A percentile compares a stretch with the other conserved stretches of the same genome.
phyloP scores from a whole-genome alignment of 2,113 vertebrate species.

The Laticauda colubrina region DNA sequence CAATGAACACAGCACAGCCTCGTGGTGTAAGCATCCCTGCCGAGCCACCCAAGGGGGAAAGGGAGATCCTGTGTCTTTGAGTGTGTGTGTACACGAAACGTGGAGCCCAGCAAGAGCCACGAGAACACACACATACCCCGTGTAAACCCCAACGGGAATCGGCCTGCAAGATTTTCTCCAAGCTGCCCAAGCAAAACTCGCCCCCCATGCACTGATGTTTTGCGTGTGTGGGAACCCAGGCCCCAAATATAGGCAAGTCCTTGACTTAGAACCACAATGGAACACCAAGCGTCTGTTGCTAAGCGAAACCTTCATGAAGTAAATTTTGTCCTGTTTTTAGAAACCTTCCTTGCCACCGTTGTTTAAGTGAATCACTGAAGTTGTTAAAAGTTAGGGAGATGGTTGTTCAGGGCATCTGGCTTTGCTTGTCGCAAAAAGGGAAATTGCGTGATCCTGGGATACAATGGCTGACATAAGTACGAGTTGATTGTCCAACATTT shows the following conservation, averaged over 20 bases:
- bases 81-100: neutral
- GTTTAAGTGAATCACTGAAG: neutral
- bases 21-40: neutral
- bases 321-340: neutral
- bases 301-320: neutral
- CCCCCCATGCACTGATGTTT: rapidly evolving
- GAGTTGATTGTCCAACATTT: neutral
- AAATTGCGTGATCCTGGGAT: neutral
- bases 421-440: too few relatives aligned
- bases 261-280: neutral
- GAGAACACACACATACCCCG: too few relatives aligned
- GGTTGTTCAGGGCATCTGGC: too few relatives aligned
- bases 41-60: neutral
- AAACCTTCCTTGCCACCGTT: too few relatives aligned
- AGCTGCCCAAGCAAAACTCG: neutral
- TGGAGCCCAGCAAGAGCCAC: neutral
- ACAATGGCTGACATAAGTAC: rapidly evolving
- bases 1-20: neutral
- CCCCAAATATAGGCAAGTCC: too few relatives aligned
- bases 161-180: neutral
- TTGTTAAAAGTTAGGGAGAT: too few relatives aligned
- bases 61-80: slow-evolving; percentile 7
- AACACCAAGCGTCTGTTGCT: neutral
- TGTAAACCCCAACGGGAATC: neutral
- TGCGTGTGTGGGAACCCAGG: neutral